Percentiles rank a stretch among this genome's conserved stretches.
These are phyloP conservation scores for Pangasius sanitwongsei DNA, from an alignment of 2,797 vertebrate species.

Conservation along the genomic window DNA sequence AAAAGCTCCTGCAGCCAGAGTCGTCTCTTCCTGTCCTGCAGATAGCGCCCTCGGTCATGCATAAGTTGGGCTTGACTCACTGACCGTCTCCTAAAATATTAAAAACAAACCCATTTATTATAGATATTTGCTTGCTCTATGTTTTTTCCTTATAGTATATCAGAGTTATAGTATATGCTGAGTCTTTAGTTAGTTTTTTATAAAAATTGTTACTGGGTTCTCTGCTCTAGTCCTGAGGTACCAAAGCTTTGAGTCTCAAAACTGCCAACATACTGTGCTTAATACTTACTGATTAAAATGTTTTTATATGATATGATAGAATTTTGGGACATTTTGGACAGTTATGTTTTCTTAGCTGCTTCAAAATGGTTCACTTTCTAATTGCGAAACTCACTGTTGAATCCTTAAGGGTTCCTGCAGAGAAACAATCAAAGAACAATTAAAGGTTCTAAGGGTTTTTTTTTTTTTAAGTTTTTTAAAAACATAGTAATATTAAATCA, in stretches of 20 bases:
- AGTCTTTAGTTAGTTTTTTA: neutral
- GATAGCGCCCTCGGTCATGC: constrained; percentile 90
- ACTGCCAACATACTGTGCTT: neutral
- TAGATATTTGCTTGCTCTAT: neutral
- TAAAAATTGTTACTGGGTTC: neutral
- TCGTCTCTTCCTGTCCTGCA: constrained; percentile 87
- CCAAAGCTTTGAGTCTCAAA: neutral
- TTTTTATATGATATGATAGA: neutral
- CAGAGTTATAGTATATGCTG: neutral
- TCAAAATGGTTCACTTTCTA: neutral
- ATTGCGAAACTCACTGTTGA: neutral
- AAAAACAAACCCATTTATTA: neutral
- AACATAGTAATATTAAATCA: neutral
- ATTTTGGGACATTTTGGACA: neutral
- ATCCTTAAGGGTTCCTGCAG: neutral
- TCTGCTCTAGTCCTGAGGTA: neutral
- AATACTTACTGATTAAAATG: neutral
- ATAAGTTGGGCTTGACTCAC: constrained; percentile 87
- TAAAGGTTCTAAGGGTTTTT: neutral
- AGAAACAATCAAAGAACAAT: neutral
- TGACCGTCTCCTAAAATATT: constrained; percentile 73
- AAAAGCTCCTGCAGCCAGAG: constrained; percentile 90
- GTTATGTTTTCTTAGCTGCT: neutral
- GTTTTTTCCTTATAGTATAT: neutral
- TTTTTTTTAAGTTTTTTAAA: neutral